Conservation (phyloP, 2,888 invertebrate genomes). For the Hipparchia sbordonii region DNA sequence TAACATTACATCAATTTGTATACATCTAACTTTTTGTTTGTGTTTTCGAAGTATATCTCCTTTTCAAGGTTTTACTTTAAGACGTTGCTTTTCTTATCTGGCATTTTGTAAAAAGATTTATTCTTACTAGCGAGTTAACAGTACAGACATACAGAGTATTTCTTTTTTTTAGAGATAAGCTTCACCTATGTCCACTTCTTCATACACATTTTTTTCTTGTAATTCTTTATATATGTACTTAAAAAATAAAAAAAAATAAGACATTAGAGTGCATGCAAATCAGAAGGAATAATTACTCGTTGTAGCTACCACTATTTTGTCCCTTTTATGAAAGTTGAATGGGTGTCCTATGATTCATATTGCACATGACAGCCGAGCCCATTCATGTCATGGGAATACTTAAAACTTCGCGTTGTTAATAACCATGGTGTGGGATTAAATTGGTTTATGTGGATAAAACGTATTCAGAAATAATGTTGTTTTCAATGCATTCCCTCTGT, state of each 20-base stretch:
- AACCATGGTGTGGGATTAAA: conserved; percentile 7
- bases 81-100: not conserved
- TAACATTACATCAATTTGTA: not conserved
- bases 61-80: not conserved
- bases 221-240: too few species aligned
- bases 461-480: not conserved
- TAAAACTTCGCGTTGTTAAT: conserved; percentile 17
- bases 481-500: not conserved
- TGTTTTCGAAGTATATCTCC: not conserved
- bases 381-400: conserved; percentile 17
- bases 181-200: too few species aligned
- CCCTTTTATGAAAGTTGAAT: conserved; percentile 15
- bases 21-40: not conserved
- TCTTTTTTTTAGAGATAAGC: too few species aligned
- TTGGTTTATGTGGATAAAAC: conserved; percentile 11
- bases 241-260: too few species aligned
- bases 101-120: not conserved
- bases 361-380: conserved; percentile 19
- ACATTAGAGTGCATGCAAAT: not conserved
- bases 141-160: too few species aligned
- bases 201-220: too few species aligned
- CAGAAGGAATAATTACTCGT: conserved; percentile 2
- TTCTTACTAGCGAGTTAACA: too few species aligned
- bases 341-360: conserved; percentile 16
- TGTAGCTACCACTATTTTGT: conserved; percentile 9